These are phyloP conservation scores for Sclerurus mexicanus DNA, from an alignment of 2,113 vertebrate genomes.

Conservation along the genomic window DNA sequence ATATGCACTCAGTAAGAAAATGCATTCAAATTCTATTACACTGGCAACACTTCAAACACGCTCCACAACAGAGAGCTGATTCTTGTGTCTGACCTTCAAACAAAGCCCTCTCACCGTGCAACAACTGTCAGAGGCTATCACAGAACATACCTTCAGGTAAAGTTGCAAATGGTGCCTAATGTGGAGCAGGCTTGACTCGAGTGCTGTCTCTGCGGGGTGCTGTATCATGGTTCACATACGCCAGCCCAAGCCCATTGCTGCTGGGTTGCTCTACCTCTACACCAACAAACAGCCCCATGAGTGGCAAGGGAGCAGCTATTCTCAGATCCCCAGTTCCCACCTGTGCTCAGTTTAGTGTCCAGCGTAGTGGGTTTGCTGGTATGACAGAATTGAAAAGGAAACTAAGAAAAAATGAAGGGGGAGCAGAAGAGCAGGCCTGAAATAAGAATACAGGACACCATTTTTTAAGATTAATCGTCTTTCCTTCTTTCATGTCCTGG, in stretches of 20 bases:
- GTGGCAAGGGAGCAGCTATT: not conserved
- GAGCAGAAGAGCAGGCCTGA: not conserved
- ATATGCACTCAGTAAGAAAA: not conserved
- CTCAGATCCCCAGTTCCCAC: not conserved
- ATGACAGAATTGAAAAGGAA: not conserved
- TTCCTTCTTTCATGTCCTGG: not conserved
- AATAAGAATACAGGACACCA: not conserved
- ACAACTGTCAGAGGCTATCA: not conserved
- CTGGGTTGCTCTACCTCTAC: not conserved
- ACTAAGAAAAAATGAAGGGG: not conserved
- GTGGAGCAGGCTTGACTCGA: not conserved
- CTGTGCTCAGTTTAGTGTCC: not conserved
- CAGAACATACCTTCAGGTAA: not conserved
- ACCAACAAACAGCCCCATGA: not conserved
- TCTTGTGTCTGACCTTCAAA: not conserved
- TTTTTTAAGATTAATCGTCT: not conserved
- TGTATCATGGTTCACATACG: fast-evolving
- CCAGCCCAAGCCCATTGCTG: not conserved
- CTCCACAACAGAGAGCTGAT: not conserved
- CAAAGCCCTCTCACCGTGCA: not conserved
- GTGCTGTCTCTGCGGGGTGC: not conserved
- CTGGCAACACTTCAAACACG: not conserved
- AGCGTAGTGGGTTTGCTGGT: not conserved
- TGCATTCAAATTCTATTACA: not conserved
- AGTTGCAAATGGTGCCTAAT: not conserved